Evolutionary conservation across 2,888 invertebrate genomes (phyloP), one percentile per base, ranked within the genome.

Genomic region (Ischnus inquisitorius): DNA sequence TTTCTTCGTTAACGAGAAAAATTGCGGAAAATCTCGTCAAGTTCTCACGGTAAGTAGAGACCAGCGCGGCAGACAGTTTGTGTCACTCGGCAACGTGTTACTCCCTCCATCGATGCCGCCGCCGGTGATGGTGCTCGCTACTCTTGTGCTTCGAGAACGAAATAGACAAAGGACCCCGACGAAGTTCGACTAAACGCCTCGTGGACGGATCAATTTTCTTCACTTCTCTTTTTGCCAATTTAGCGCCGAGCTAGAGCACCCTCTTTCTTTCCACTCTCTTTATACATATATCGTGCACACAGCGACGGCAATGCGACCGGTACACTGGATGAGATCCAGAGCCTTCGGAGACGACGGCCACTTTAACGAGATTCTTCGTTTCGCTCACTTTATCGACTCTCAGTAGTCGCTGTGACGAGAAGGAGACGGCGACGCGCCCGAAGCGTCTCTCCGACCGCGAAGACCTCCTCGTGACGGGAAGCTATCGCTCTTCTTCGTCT

Each of bases 351-450:
- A 41, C n/a, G 57, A 68, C 76, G 62, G 25, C 74, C 68, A 64
- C 71, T 82, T 87, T 84, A 87, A 83, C 85, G 86, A 84, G 86
- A 87, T 89, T 87, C 82, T 74, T 71, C 79, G 84, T 84, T 84
- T 85, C 83, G 75, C 78, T 74, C 85, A 81, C 76, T 85, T 75
- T 83, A 84, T 88, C 86, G 86, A 86, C 85, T 85, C 78, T 80
- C 67, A 25, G 60, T 74, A 46, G 60, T 62, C 72, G 25, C 69
- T 46, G 76, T 84, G 83, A 75, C 71, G 71, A n/a, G n/a, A 71
- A 65, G 57, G 46, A 76, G 16, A 71, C 57, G 67, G 76, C 68
- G 62, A 51, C 46, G 28, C 46, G 4, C 62, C 62, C 12, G 60
- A 72, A 41, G 28, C 28, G 41, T 60, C 60, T 62, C 46, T 14